Evolutionary conservation across 1,140 invertebrate genomes (phyloP).

Genomic region (Akabosia matsudoensis): DNA sequence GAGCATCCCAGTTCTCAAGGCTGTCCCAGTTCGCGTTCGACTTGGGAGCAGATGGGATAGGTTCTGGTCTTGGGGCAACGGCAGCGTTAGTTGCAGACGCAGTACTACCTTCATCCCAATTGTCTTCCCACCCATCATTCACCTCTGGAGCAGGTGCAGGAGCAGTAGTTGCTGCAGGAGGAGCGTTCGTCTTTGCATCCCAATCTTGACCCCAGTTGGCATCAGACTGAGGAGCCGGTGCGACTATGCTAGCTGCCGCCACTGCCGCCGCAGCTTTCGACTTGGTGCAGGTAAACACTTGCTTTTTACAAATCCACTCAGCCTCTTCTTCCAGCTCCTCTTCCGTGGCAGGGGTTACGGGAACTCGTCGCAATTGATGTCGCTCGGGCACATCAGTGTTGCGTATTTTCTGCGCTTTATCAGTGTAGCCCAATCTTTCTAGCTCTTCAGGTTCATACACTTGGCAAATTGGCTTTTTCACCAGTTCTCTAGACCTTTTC

Average conservation of each 20-base stretch:
- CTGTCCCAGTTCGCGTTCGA: background rate
- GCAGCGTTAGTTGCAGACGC: background rate
- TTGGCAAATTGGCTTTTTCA: conserved; percentile 54
- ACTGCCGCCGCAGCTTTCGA: too few species aligned
- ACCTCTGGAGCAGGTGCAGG: background rate
- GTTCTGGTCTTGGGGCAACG: background rate
- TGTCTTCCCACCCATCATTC: background rate
- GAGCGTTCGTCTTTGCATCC: conserved; percentile 23
- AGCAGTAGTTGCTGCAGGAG: background rate
- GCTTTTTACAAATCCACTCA: conserved; percentile 60
- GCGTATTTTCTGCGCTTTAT: conserved; percentile 54
- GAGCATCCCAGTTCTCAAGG: background rate
- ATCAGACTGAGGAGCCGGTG: background rate
- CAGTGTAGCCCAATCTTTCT: conserved; percentile 60
- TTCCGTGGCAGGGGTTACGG: conserved; percentile 54
- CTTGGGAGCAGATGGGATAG: background rate
- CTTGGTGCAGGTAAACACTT: conserved; percentile 54
- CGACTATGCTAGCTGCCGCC: too few species aligned
- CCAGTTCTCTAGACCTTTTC: conserved; percentile 51
- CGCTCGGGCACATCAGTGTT: conserved; percentile 54
- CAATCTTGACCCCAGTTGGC: conserved; percentile 27
- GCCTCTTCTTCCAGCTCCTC: conserved; percentile 61
- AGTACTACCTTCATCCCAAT: conserved; percentile 17
- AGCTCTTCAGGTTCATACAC: conserved; percentile 64
- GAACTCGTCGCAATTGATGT: conserved; percentile 56